These are phyloP conservation scores for Seriola rivoliana DNA, from an alignment of 2,113 vertebrate species.

Conservation along the genomic window DNA sequence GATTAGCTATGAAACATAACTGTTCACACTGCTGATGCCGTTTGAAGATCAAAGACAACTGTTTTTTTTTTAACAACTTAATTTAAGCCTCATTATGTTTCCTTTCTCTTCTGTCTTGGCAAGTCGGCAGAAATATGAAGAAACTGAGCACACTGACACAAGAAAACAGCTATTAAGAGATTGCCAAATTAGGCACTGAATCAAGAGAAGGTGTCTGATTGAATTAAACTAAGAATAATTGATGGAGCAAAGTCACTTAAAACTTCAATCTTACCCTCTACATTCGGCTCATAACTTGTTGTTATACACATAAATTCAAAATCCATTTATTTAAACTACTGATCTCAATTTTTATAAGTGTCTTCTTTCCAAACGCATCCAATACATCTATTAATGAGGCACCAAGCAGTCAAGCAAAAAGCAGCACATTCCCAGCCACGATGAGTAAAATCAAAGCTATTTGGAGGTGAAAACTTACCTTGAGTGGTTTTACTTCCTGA, in stretches of 20 bases:
- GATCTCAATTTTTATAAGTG: background rate
- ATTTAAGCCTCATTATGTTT: slow-evolving; percentile 20
- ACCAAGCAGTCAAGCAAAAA: background rate
- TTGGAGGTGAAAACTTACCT: slow-evolving; percentile 88
- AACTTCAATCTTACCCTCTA: background rate
- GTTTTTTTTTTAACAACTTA: slow-evolving; percentile 18
- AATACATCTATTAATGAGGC: slow-evolving; percentile 5
- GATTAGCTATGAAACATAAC: slow-evolving; percentile 67
- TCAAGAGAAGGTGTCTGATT: slow-evolving; percentile 26
- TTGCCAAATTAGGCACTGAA: slow-evolving; percentile 30
- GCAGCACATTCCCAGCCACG: background rate
- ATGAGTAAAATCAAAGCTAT: background rate
- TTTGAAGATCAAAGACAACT: slow-evolving; percentile 63
- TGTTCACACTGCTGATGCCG: slow-evolving; percentile 54
- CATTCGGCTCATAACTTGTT: background rate
- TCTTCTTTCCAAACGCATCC: background rate
- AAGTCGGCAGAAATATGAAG: slow-evolving; percentile 21
- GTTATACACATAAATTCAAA: background rate
- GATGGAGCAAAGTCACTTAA: slow-evolving; percentile 10
- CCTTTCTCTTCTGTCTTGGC: slow-evolving; percentile 7
- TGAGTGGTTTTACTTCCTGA: slow-evolving; percentile 90
- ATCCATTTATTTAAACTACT: background rate
- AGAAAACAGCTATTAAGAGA: slow-evolving; percentile 23
- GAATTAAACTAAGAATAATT: slow-evolving; percentile 5
- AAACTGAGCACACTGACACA: slow-evolving; percentile 20